Base-by-base conservation (phyloP, 2,888 invertebrate genomes). In the Falcaria lacertinaria region DNA sequence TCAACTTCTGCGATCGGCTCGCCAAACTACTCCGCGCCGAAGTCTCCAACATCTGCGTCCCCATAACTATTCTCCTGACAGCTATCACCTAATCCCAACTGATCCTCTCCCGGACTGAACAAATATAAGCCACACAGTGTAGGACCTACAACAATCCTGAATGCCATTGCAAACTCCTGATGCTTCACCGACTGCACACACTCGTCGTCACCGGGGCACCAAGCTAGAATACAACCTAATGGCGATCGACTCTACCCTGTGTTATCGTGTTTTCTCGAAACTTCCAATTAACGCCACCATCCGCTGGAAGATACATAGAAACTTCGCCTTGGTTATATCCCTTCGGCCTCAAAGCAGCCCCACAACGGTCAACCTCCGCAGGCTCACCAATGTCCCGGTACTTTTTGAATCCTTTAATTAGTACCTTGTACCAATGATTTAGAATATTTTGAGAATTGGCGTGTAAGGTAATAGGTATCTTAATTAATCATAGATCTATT, bases 391-490 rank as follows among this genome's bases (percentile, higher is more conserved):
- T 28, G 73, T 83, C 74, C 87, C 84, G 88, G 88, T 89, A 89
- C 84, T 83, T 77, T 87, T 88, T 88, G 59, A 79, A 85, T 85
- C 86, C 87, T 87, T 78, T 87, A 80, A 70, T 88, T 86, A 85
- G 83, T 81, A 78, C 79, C 82, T 81, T 85, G 75, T 74, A 74
- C 68, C 65, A 74, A 59, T 72, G 11, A 64, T 62, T 60, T 80
- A 80, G 74, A 60, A 69, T 62, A 41, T 56, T 48, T 51, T 58
- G 66, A 59, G 60, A 64, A 67, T 74, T 76, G 78, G 72, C 64
- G 64, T 66, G 57, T 57, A 60, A 67, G 66, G 69, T 61, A 57
- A 67, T 58, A 51, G 63, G 68, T 56, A 45, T 60, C 60, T 67
- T 64, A 49, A n/a, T n/a, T n/a, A n/a, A n/a, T n/a, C 46, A 59